phyloP scores from a whole-genome alignment of 2,797 vertebrate genomes.

The Dryobates pubescens region DNA sequence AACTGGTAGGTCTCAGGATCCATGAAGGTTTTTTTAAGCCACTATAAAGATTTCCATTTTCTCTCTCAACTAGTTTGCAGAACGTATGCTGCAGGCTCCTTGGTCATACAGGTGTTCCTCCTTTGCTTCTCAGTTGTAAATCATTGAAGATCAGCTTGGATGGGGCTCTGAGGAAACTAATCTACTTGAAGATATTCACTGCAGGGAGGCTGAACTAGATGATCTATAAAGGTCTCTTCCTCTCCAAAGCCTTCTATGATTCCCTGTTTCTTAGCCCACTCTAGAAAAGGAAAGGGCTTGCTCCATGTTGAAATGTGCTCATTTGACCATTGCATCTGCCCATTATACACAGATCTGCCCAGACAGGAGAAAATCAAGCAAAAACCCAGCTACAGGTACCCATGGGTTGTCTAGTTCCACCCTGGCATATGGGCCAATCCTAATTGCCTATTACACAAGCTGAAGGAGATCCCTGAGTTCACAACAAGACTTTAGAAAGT shows the following conservation, averaged over 20 bases:
- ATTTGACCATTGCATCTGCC: background rate
- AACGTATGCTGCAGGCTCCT: accelerated
- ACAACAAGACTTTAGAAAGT: background rate
- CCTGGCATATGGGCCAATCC: background rate
- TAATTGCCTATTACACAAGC: background rate
- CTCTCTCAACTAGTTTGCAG: background rate
- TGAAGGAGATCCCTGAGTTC: background rate
- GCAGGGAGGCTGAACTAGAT: too few species aligned
- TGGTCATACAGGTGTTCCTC: background rate
- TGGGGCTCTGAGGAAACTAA: too few species aligned
- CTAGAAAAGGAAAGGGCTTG: background rate
- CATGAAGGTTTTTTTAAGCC: background rate
- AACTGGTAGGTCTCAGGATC: background rate
- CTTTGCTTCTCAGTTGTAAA: background rate
- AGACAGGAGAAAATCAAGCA: background rate
- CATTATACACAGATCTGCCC: accelerated
- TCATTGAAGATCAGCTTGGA: background rate
- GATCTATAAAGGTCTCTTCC: too few species aligned
- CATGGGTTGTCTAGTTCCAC: background rate
- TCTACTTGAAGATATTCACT: too few species aligned
- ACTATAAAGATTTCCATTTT: background rate
- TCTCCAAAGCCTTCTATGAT: too few species aligned
- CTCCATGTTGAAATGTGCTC: background rate
- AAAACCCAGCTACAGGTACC: background rate
- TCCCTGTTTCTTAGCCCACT: background rate